Base-by-base conservation (phyloP, 2,888 invertebrate genomes). In the Coenonympha glycerion region DNA sequence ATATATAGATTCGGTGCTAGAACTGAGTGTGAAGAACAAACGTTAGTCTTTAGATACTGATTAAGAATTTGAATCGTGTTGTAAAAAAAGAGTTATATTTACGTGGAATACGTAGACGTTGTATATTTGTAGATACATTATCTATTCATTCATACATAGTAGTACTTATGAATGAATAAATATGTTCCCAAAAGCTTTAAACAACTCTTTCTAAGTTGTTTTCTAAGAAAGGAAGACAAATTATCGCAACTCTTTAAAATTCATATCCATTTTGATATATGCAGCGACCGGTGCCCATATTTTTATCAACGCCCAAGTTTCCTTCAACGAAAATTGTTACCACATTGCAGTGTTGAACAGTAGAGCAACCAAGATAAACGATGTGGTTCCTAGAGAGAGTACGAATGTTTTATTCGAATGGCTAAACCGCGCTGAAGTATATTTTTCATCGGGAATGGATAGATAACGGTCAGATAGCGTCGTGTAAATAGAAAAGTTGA, bases 321-420 rank as follows among this genome's bases (percentile, higher is more conserved):
- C 24, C 21, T 31, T 41, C 21, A 26, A 45, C 45, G 41, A 6
- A 42, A 52, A 41, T 41, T 40, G 46, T 53, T 30, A 41, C 52
- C 28, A 30, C 39, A 16, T 9, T 24, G 26, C 47, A 13, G 26
- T 47, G 13, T 31, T n/a, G n/a, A 44, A n/a, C 33, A 21, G 45
- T 45, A 47, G 31, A 55, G 58, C 57, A 56, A 54, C 58, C 56
- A 60, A 65, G 65, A 68, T 65, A 61, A 65, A 66, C 60, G 62
- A 64, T 55, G 53, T 45, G 53, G 48, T 51, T 52, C 60, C 55
- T 52, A 59, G 50, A 57, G 57, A 59, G 63, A 62, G 60, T 55
- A 55, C 52, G 58, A 57, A 66, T 66, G 65, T 65, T 64, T 70
- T 62, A 70, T 56, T 59, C 42, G 59, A 51, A 62, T 59, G 60